Evolutionary conservation across 2,113 vertebrate genomes (phyloP).

Genomic region (Corythoichthys haematopterus): DNA sequence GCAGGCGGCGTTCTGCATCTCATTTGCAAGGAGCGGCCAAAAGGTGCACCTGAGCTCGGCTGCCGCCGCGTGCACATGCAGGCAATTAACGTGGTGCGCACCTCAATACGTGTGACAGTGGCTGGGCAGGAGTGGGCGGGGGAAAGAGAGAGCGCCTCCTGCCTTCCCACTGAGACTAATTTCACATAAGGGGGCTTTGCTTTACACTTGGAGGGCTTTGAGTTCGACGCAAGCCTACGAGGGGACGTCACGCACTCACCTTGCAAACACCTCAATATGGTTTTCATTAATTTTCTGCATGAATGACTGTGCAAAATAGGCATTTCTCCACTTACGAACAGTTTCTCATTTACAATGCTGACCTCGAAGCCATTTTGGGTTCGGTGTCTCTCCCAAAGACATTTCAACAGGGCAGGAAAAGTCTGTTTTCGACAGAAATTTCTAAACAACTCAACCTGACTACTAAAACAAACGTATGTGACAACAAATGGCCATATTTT

Average conservation of each 20-base stretch:
- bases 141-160: constrained; percentile 34
- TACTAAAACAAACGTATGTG: no score
- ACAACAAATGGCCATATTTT: no score
- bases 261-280: not conserved
- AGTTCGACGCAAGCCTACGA: constrained; percentile 20
- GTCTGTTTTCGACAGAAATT: no score
- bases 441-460: no score
- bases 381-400: no score
- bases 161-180: constrained; percentile 67
- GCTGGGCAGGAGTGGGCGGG: constrained; percentile 56
- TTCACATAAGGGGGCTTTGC: constrained; percentile 50
- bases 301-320: no score
- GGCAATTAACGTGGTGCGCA: constrained; percentile 73
- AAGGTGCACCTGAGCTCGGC: constrained; percentile 63
- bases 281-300: not conserved
- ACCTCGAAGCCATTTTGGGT: no score
- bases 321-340: no score
- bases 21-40: constrained; percentile 68
- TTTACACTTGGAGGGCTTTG: constrained; percentile 28
- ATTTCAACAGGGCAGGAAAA: no score
- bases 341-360: no score
- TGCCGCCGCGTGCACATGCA: constrained; percentile 52
- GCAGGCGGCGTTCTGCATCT: constrained; percentile 69
- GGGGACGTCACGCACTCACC: constrained; percentile 5
- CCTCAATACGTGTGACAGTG: constrained; percentile 63